phyloP scores from a whole-genome alignment of 2,888 invertebrate genomes.

The Drepana falcataria region DNA sequence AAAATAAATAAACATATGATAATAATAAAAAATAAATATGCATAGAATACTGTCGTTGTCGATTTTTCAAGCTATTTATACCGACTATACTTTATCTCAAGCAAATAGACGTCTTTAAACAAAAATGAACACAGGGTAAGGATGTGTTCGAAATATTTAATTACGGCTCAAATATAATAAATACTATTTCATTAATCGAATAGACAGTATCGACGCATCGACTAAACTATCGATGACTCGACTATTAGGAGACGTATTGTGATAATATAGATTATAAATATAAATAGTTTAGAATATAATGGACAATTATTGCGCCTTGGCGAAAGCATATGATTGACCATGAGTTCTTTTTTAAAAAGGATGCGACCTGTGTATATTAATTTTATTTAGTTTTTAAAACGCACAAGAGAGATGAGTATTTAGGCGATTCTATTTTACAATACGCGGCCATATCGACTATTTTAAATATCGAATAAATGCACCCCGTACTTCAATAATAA shows the following conservation, averaged over 20 bases:
- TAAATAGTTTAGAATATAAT: conserved; percentile 8
- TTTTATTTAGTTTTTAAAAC: conserved; percentile 1
- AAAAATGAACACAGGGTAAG: conserved; percentile 46
- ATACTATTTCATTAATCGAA: conserved; percentile 9
- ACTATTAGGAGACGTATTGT: conserved; percentile 43
- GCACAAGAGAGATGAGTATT: background rate
- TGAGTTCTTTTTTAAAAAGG: background rate
- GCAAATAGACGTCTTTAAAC: background rate
- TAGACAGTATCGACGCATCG: conserved; percentile 3
- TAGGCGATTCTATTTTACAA: background rate
- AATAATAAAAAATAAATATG: no score
- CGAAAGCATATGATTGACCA: background rate
- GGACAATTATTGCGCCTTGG: conserved; percentile 8
- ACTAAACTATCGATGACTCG: conserved; percentile 27
- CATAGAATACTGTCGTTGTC: no score
- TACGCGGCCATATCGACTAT: background rate
- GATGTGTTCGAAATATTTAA: conserved; percentile 51
- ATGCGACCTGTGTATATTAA: background rate
- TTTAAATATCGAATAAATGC: background rate
- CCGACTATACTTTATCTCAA: background rate
- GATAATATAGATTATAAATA: conserved; percentile 36
- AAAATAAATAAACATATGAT: no score
- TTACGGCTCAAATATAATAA: conserved; percentile 42
- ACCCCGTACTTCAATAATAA: background rate
- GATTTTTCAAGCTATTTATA: no score